Evolutionary conservation across 2,797 vertebrate species (phyloP), one percentile per base, ranked within the genome.

Genomic region (Tolypeutes matacus): DNA sequence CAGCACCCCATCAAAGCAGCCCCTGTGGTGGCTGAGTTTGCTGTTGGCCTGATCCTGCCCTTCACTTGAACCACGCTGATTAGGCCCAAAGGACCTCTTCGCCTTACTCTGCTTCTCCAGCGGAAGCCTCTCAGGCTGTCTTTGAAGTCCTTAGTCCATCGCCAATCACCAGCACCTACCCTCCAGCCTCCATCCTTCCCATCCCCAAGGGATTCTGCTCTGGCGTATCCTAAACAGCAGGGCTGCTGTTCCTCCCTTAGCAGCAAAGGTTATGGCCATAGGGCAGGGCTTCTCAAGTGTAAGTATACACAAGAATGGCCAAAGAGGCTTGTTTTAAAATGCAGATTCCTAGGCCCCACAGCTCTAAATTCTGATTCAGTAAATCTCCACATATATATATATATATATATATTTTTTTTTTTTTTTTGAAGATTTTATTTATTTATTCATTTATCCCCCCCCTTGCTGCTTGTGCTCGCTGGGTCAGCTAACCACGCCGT

Each of bases 151-250:
- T 46, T 46, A 46, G 42, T 46, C 42, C 42, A 46, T 46, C 42
- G 42, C 42, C 42, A 46, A 46, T 46, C 42, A 46, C 5, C 42
- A 46, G 42, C 42, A 46, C 42, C 42, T 9, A 13, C 29, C 60
- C 60, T 12, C 86, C 1, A 3, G 70, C 60, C 23, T 51, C 29
- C 0, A 21, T 7, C 39, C 15, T 13, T 29, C 14, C n/a, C 58
- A 18, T 34, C 25, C 77, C 25, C 42, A 10, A 73, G 64, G 14
- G 14, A 11, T 14, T 75, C 23, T 51, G 64, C 69, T 42, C 10
- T 5, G 46, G 20, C 10, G 29, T 7, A 3, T 51, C 39, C 64
- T 34, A 49, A 29, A 3, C 2, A 36, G 21, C 0, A 0, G 51
- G 51, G 42, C 31, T 23, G 51, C 8, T 27, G 12, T 31, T 39